phyloP scores from a whole-genome alignment of 2,797 vertebrate species.

The Sebastes oblongus region DNA sequence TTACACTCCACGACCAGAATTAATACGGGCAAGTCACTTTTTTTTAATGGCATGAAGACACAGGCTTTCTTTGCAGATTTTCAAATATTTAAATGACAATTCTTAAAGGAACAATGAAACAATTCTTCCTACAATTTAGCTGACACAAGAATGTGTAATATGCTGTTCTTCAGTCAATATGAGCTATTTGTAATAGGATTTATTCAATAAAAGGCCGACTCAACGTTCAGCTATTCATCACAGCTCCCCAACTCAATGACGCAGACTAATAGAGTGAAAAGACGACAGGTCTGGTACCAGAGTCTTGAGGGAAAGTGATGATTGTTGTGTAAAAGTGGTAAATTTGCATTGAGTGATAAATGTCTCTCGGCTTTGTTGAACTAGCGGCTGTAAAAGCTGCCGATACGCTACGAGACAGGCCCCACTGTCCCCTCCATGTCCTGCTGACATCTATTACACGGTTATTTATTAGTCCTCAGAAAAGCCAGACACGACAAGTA shows the following conservation, averaged over 20 bases:
- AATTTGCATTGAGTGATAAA: constrained; percentile 76
- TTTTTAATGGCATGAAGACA: constrained; percentile 29
- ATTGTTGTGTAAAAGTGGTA: constrained; percentile 74
- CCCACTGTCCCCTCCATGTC: constrained; percentile 53
- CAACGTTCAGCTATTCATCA: constrained; percentile 68
- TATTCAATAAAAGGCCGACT: constrained; percentile 58
- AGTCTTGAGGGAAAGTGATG: constrained; percentile 69
- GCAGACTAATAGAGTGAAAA: constrained; percentile 68
- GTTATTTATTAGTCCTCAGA: constrained; percentile 78
- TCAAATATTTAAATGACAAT: constrained; percentile 41
- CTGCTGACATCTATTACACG: constrained; percentile 74
- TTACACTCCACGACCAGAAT: constrained; percentile 34
- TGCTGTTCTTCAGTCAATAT: constrained; percentile 50
- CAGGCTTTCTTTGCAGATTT: constrained; percentile 27
- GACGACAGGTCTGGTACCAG: constrained; percentile 48
- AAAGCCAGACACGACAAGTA: constrained; percentile 46
- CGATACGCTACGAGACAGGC: constrained; percentile 62
- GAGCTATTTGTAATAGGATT: constrained; percentile 55
- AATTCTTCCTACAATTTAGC: constrained; percentile 54
- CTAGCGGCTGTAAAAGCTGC: constrained; percentile 71
- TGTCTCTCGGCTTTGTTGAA: constrained; percentile 74
- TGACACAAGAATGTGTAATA: constrained; percentile 45
- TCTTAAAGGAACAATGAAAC: constrained; percentile 58
- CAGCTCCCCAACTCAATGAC: constrained; percentile 51
- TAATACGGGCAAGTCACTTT: constrained; percentile 16